phyloP scores from a whole-genome alignment of 2,113 vertebrate genomes.

The Upupa epops region DNA sequence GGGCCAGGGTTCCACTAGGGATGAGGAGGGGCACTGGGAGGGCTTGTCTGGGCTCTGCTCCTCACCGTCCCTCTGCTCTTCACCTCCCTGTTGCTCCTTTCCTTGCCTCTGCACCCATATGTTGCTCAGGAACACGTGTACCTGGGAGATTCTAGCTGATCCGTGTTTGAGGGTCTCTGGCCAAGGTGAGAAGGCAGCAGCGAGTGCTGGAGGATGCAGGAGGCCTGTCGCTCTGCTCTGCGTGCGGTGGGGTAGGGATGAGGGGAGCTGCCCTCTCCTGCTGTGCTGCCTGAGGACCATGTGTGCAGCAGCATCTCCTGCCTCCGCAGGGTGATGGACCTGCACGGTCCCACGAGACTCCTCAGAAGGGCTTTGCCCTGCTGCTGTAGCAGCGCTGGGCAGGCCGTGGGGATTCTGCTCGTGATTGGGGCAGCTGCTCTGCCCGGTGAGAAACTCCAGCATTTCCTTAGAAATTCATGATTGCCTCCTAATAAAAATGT shows the following conservation, averaged over 20 bases:
- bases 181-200: neutral
- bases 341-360: neutral
- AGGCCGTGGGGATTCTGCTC: too few species aligned
- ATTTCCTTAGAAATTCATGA: neutral
- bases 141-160: too few species aligned
- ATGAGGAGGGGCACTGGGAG: neutral
- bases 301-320: neutral
- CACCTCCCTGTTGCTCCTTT: neutral
- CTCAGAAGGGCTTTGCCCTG: neutral
- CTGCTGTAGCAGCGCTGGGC: neutral
- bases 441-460: neutral
- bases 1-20: neutral
- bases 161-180: neutral
- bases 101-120: neutral
- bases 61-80: neutral
- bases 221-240: neutral
- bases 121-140: neutral
- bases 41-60: neutral
- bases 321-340: neutral
- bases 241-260: fast-evolving
- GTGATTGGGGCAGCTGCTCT: neutral
- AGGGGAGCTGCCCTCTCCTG: neutral
- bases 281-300: neutral
- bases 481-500: neutral
- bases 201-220: neutral